Evolutionary conservation across 1,140 invertebrate species (phyloP).

Genomic region (Sitophilus oryzae): DNA sequence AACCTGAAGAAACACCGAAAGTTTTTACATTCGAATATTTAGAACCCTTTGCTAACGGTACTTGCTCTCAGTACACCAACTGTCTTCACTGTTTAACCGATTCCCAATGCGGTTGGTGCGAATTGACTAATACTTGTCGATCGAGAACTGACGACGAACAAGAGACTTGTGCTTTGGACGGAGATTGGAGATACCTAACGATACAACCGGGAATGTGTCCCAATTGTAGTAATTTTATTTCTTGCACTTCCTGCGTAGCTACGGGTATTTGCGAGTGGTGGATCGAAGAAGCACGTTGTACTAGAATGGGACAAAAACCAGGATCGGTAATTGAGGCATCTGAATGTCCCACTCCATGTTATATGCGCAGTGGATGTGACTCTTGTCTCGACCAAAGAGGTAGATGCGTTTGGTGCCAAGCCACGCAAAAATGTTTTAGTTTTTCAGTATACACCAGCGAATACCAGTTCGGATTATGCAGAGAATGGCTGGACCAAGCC

Average conservation of each 20-base stretch:
- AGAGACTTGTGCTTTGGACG: constrained; percentile 50
- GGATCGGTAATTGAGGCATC: constrained; percentile 57
- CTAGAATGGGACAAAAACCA: constrained; percentile 65
- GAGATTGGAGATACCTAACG: constrained; percentile 72
- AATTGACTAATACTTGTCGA: constrained; percentile 60
- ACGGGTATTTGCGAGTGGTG: constrained; percentile 79
- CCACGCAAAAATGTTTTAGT: constrained; percentile 84
- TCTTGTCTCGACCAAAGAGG: constrained; percentile 78
- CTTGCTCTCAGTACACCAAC: constrained; percentile 72
- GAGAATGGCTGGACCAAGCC: constrained; percentile 85
- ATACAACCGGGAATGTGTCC: constrained; percentile 74
- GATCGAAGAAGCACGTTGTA: constrained; percentile 76
- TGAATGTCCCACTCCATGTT: constrained; percentile 69
- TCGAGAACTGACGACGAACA: constrained; percentile 58
- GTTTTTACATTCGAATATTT: constrained; percentile 84
- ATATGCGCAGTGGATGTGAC: constrained; percentile 67
- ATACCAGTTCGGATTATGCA: constrained; percentile 86
- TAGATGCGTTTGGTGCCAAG: constrained; percentile 92
- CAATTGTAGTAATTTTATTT: constrained; percentile 83
- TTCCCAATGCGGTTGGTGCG: constrained; percentile 86
- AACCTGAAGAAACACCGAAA: constrained; percentile 68
- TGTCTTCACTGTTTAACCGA: constrained; percentile 86
- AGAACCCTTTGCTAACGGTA: constrained; percentile 74
- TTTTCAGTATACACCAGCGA: constrained; percentile 92
- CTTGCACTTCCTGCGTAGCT: constrained; percentile 68